Evolutionary conservation across 2,888 invertebrate genomes (phyloP).

Genomic region (Pheosia gnoma): DNA sequence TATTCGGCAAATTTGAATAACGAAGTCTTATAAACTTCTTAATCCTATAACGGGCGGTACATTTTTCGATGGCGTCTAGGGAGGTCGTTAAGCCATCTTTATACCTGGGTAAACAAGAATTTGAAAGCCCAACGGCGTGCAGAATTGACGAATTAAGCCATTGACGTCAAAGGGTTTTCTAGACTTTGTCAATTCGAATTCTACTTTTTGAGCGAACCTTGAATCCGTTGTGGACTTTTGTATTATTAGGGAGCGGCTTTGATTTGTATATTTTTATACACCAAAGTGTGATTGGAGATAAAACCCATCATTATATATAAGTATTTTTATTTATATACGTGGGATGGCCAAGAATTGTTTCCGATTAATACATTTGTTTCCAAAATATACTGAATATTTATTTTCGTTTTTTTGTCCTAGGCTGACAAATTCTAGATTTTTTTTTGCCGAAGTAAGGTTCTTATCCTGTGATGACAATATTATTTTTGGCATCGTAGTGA

Average conservation of each 20-base stretch:
- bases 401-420: too few species aligned
- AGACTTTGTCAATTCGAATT: slow-evolving; percentile 2
- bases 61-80: background rate
- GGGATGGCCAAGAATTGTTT: too few species aligned
- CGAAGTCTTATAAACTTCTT: slow-evolving; percentile 8
- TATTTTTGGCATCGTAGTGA: too few species aligned
- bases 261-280: background rate
- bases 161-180: background rate
- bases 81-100: background rate
- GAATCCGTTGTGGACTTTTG: background rate
- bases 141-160: background rate
- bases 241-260: background rate
- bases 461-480: too few species aligned
- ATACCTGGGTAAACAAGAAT: slow-evolving; percentile 6
- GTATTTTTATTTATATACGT: too few species aligned
- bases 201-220: background rate
- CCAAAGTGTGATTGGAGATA: background rate
- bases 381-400: too few species aligned
- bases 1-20: slow-evolving; percentile 18
- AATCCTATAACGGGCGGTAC: slow-evolving; percentile 7
- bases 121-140: background rate
- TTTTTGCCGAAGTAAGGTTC: too few species aligned
- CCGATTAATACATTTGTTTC: too few species aligned
- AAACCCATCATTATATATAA: background rate
- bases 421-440: too few species aligned